phyloP scores from a whole-genome alignment of 2,113 vertebrate genomes.

The Phaethon lepturus region DNA sequence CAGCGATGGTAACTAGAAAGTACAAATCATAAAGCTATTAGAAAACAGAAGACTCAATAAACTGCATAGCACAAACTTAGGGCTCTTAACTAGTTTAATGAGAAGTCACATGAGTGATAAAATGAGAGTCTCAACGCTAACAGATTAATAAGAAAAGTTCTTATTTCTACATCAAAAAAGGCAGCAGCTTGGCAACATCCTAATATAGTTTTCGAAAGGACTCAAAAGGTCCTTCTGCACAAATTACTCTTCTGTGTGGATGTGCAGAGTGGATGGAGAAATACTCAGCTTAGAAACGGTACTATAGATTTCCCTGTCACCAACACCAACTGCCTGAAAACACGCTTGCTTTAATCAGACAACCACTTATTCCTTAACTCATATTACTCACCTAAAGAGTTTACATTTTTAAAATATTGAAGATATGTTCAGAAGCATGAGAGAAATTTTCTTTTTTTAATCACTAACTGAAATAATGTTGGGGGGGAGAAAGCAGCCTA shows the following conservation, averaged over 20 bases:
- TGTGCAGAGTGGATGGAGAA: not conserved
- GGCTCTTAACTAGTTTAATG: not conserved
- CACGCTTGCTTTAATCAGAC: not conserved
- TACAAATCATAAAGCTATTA: conserved; percentile 15
- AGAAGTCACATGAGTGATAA: not conserved
- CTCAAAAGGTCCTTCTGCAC: not conserved
- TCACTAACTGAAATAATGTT: not conserved
- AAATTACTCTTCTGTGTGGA: not conserved
- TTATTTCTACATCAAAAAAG: not conserved
- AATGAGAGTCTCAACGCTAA: not conserved
- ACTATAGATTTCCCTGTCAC: not conserved
- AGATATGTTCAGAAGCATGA: not conserved
- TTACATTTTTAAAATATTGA: not conserved
- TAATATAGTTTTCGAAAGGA: not conserved
- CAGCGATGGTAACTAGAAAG: conserved; percentile 95
- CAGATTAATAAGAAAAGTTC: not conserved
- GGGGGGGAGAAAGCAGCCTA: not conserved
- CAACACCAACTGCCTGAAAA: not conserved
- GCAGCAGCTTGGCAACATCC: not conserved
- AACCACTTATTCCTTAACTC: not conserved
- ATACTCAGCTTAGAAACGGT: not conserved
- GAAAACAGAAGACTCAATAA: not conserved
- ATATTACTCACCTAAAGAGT: not conserved
- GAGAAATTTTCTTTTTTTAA: not conserved
- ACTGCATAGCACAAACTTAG: not conserved